Evolutionary conservation across 2,797 vertebrate genomes (phyloP).

Genomic region (Gallinago stenura): DNA sequence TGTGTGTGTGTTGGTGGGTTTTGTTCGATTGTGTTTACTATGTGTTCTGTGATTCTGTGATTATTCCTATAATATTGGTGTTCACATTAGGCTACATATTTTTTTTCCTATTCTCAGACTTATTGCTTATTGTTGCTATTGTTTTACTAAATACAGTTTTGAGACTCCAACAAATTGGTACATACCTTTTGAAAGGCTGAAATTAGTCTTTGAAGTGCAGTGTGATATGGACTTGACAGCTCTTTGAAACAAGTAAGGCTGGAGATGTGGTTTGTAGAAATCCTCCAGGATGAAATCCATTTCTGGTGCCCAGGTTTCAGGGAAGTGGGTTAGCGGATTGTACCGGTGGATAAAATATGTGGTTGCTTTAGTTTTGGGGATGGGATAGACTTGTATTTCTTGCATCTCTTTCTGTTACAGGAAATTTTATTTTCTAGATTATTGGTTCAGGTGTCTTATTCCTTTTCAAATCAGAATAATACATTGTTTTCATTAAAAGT

Average conservation of each 20-base stretch:
- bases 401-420: background rate
- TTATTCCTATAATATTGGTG: background rate
- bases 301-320: background rate
- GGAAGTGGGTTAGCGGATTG: constrained; percentile 24
- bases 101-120: background rate
- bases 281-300: background rate
- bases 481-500: background rate
- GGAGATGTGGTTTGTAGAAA: constrained; percentile 23
- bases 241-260: background rate
- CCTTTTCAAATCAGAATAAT: background rate
- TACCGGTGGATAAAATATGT: background rate
- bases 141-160: background rate
- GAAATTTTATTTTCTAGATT: background rate
- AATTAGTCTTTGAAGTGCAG: constrained; percentile 12
- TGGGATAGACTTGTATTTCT: background rate
- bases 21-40: background rate
- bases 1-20: too few relatives aligned
- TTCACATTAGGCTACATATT: background rate
- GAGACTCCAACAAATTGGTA: background rate
- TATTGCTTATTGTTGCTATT: background rate
- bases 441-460: background rate
- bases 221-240: background rate
- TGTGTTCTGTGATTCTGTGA: background rate
- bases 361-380: background rate
- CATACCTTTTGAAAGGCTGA: background rate